Base-by-base conservation (phyloP, 2,888 invertebrate species). In the Osedax frankpressi region DNA sequence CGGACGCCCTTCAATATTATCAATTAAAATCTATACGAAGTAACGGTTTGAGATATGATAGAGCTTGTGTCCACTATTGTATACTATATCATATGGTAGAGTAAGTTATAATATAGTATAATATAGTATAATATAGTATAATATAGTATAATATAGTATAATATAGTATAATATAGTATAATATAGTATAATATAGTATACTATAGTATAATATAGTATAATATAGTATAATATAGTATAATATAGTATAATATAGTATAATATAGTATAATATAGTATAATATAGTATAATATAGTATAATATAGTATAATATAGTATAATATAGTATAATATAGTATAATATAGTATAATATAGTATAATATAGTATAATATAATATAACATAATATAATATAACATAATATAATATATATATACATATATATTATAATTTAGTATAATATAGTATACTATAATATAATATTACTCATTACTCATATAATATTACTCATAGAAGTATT, bases 81-180 rank as follows among this genome's bases (percentile, higher is more conserved):
- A n/a, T 14, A 72, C 27, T 59, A 19, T 65, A 75, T 29, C 75
- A 59, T 60, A 70, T 19, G 71, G 63, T 29, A 75, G 11, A 75
- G 75, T 2, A n/a, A 3, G 59, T 44, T 28, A 75, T 3, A 75
- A 3, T n/a, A 75, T 3, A 75, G 70, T n/a, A 75, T 19, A 75
- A 65, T 59, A 71, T 2, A 75, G 75, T 28, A 71, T 3, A 75
- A 71, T 28, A 75, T 24, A 75, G 63, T 28, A 74, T 27, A 75
- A 28, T 28, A 74, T 19, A 75, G 75, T 25, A 59, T 19, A 71
- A 6, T 19, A 71, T 11, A 74, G 28, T 3, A 74, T 3, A 74
- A 28, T 74, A 74, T n/a, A 74, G 73, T 11, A 62, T 2, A 62
- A 26, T 11, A 28, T 11, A 25, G 30, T 11, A 62, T 26, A 62